Evolutionary conservation across 2,113 vertebrate species (phyloP).

Genomic region (Catagonus wagneri): DNA sequence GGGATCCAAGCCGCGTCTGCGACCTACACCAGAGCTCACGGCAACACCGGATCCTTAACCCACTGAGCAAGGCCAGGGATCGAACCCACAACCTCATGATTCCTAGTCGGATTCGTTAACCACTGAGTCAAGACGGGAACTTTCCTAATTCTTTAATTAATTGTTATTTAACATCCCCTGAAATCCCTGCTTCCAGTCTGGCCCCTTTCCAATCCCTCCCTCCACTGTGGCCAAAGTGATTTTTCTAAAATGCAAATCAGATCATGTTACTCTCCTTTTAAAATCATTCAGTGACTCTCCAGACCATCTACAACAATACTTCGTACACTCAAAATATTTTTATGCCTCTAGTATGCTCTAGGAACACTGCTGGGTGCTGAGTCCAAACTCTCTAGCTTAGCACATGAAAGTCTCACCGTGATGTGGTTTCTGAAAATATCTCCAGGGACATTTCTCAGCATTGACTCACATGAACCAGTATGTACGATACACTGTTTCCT

Average conservation of each 20-base stretch:
- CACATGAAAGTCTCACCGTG: background rate
- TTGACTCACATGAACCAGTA: background rate
- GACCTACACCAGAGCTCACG: no score
- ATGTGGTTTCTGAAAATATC: constrained; percentile 2
- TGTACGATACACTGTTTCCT: background rate
- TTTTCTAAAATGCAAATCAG: constrained; percentile 34
- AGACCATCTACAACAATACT: background rate
- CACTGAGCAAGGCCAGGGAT: no score
- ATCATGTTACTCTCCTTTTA: background rate
- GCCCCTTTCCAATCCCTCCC: background rate
- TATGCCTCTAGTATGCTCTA: background rate
- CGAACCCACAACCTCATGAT: no score
- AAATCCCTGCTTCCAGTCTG: background rate
- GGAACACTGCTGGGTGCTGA: background rate
- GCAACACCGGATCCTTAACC: no score
- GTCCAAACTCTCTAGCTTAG: background rate
- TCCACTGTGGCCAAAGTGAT: background rate
- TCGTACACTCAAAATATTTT: background rate
- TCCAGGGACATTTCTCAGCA: background rate
- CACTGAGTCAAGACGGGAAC: no score
- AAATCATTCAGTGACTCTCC: background rate
- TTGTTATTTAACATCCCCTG: background rate
- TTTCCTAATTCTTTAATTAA: background rate
- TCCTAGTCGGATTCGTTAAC: no score
- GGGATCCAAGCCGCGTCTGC: no score